A percentile compares a stretch with the other conserved stretches of the same genome.
phyloP scores from a whole-genome alignment of 2,113 vertebrate genomes.

The Esox niger region DNA sequence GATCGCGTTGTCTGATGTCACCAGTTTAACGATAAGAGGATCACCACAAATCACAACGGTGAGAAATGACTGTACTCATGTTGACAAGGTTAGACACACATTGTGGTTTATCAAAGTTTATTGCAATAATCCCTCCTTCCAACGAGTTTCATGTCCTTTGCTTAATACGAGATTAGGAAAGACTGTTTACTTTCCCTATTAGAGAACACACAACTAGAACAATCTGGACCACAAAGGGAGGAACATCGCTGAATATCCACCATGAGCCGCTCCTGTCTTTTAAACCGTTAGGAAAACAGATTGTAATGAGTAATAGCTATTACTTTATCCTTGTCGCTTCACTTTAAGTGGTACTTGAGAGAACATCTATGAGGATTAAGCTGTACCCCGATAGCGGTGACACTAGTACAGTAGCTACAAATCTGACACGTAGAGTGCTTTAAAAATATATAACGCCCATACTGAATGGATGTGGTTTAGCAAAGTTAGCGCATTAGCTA shows the following conservation, averaged over 20 bases:
- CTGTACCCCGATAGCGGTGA: neutral
- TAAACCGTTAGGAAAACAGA: neutral
- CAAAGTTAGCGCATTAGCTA: neutral
- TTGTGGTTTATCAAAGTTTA: slow-evolving; percentile 28
- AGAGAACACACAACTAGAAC: slow-evolving; percentile 38
- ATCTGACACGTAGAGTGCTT: neutral
- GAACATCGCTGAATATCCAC: neutral
- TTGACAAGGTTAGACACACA: slow-evolving; percentile 31
- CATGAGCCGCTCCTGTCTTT: neutral
- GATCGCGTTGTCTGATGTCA: neutral
- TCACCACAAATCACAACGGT: neutral
- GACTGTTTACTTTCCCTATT: slow-evolving; percentile 41
- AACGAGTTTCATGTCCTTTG: slow-evolving; percentile 31
- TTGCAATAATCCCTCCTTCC: slow-evolving; percentile 28
- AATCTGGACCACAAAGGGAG: slow-evolving; percentile 26
- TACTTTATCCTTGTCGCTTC: too few relatives aligned
- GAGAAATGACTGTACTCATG: neutral
- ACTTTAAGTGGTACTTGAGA: too few relatives aligned
- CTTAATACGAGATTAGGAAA: slow-evolving; percentile 39
- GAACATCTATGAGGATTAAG: neutral
- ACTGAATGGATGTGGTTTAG: slow-evolving; percentile 10
- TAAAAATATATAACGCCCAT: slow-evolving; percentile 4
- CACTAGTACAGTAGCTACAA: neutral
- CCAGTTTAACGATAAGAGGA: neutral
- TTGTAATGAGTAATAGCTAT: too few relatives aligned